phyloP scores from a whole-genome alignment of 2,797 vertebrate genomes.

The Phrynocephalus vlangalii region DNA sequence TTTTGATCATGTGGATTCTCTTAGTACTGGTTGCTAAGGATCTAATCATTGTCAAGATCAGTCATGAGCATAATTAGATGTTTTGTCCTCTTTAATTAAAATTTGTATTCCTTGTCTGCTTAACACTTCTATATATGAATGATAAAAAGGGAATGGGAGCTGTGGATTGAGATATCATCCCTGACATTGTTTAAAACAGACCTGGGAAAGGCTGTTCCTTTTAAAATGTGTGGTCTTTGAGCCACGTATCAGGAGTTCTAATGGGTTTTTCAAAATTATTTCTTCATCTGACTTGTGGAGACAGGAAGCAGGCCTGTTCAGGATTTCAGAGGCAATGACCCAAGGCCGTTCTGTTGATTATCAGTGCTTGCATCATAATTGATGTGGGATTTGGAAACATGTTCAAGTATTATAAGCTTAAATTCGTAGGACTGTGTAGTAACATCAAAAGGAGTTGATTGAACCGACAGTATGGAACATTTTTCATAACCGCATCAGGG shows the following conservation, averaged over 20 bases:
- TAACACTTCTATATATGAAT: neutral
- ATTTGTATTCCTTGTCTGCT: neutral
- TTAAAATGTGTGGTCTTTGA: conserved; percentile 1
- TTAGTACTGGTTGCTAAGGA: accelerated
- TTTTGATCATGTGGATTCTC: conserved; percentile 26
- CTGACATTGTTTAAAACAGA: neutral
- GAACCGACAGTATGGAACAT: neutral
- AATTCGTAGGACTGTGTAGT: neutral
- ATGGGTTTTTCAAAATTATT: neutral
- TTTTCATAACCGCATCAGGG: too few relatives aligned
- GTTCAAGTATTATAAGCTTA: accelerated
- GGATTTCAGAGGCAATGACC: accelerated
- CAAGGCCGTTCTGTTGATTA: neutral
- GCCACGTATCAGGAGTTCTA: neutral
- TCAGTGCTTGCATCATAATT: neutral
- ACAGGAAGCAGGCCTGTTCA: neutral
- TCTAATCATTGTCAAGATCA: neutral
- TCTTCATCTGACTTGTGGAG: neutral
- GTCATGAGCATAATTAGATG: conserved; percentile 15
- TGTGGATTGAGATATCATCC: conserved; percentile 11
- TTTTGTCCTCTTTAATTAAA: conserved; percentile 26
- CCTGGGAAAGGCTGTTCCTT: conserved; percentile 1
- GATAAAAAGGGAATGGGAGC: neutral
- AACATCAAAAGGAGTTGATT: neutral
- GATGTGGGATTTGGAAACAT: neutral